Conservation (phyloP, 2,113 vertebrate genomes). For the Micromys minutus region DNA sequence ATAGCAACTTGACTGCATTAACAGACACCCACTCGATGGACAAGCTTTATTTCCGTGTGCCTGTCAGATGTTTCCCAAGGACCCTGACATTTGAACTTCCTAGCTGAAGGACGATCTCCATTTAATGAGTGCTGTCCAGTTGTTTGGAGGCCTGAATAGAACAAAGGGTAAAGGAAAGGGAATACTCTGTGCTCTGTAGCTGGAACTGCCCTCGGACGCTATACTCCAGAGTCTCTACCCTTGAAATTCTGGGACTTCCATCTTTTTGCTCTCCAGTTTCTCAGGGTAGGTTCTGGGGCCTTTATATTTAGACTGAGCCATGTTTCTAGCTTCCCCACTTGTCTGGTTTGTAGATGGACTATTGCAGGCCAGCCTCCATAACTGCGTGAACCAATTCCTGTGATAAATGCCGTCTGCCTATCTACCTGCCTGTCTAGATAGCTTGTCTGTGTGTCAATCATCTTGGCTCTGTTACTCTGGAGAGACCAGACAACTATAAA, state of each 20-base stretch:
- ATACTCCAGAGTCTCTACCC: neutral
- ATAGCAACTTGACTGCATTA: neutral
- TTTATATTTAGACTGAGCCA: neutral
- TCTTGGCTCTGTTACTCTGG: neutral
- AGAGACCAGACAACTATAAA: neutral
- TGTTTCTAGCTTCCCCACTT: neutral
- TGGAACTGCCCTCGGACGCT: neutral
- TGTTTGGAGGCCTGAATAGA: neutral
- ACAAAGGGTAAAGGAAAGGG: neutral
- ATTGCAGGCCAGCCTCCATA: neutral
- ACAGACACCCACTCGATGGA: neutral
- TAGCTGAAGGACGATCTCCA: neutral
- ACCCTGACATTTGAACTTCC: constrained; percentile 2
- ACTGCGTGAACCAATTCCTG: neutral
- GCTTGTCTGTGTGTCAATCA: neutral
- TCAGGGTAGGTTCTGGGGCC: neutral
- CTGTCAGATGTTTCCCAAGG: neutral
- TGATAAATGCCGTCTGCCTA: neutral
- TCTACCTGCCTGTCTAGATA: neutral
- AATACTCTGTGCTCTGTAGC: neutral
- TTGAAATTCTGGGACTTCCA: neutral
- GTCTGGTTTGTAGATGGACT: neutral
- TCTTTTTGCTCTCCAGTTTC: neutral
- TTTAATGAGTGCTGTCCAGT: neutral
- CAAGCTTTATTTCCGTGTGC: neutral